These are phyloP conservation scores for Aulostomus chinensis DNA, from an alignment of 2,797 vertebrate species.

Conservation along the genomic window DNA sequence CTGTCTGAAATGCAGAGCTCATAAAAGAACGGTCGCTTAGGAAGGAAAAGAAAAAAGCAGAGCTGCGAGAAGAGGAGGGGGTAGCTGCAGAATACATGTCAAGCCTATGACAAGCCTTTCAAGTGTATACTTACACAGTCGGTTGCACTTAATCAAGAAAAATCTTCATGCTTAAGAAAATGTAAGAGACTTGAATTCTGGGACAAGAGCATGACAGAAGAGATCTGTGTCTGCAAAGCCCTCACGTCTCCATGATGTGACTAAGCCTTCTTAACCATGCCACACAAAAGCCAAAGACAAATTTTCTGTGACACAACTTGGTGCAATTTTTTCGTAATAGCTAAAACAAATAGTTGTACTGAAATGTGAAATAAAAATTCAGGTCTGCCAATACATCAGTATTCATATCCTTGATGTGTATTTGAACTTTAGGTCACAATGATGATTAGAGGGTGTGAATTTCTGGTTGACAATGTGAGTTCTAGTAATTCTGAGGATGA, in stretches of 20 bases:
- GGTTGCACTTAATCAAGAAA: slow-evolving; percentile 51
- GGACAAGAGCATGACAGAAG: slow-evolving; percentile 27
- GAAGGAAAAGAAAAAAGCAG: slow-evolving; percentile 15
- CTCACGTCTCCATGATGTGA: slow-evolving; percentile 16
- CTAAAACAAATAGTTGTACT: no score
- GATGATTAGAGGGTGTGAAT: no score
- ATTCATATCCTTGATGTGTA: no score
- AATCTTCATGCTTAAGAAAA: slow-evolving; percentile 43
- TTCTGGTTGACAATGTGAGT: no score
- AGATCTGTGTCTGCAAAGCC: slow-evolving; percentile 28
- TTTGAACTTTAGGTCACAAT: no score
- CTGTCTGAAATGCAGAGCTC: slow-evolving; percentile 8
- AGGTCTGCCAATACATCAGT: no score
- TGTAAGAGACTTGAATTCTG: slow-evolving; percentile 33
- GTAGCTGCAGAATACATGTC: slow-evolving; percentile 21
- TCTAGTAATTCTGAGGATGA: no score
- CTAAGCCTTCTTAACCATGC: no score
- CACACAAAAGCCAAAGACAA: no score
- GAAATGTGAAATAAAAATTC: no score
- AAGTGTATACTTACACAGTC: slow-evolving; percentile 35
- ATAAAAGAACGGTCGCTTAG: neutral
- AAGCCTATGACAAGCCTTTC: slow-evolving; percentile 41
- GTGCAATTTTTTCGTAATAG: no score
- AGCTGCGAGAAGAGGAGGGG: slow-evolving; percentile 8
- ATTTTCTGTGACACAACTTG: no score